A percentile compares a stretch with the other conserved stretches of the same genome.
Conservation (phyloP, 2,888 invertebrate species). For the Lepidochitona cinerea region DNA sequence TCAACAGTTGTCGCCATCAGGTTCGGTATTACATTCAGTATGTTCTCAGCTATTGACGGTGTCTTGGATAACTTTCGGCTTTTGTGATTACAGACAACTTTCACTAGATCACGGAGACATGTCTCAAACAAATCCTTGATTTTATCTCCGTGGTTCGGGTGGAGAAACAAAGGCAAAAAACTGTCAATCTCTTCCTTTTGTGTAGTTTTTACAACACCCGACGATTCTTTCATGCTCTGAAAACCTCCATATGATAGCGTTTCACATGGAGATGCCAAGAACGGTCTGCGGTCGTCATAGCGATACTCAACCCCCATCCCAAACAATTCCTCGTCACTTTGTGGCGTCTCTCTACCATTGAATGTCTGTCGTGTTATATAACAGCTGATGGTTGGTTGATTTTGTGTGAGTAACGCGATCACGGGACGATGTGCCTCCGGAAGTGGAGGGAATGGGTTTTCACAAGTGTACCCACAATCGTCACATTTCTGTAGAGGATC, state of each 20-base stretch:
- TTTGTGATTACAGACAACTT: background rate
- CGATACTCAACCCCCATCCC: background rate
- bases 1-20: slow-evolving; percentile 22
- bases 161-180: background rate
- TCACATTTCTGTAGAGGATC: background rate
- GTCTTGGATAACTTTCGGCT: background rate
- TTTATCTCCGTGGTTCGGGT: background rate
- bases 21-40: slow-evolving; percentile 16
- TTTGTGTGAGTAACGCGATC: too few species aligned
- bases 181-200: background rate
- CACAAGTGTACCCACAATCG: background rate
- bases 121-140: background rate
- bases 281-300: background rate
- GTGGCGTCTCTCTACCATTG: background rate
- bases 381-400: background rate
- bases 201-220: too few species aligned
- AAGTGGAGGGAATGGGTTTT: background rate
- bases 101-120: background rate
- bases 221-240: background rate
- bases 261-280: background rate
- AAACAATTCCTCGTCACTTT: background rate
- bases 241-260: background rate
- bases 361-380: background rate
- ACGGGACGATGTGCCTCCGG: background rate
- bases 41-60: background rate